Percentiles rank a stretch among this genome's conserved stretches.
Evolutionary conservation across 2,113 vertebrate species (phyloP).

Genomic region (Neogale vison): DNA sequence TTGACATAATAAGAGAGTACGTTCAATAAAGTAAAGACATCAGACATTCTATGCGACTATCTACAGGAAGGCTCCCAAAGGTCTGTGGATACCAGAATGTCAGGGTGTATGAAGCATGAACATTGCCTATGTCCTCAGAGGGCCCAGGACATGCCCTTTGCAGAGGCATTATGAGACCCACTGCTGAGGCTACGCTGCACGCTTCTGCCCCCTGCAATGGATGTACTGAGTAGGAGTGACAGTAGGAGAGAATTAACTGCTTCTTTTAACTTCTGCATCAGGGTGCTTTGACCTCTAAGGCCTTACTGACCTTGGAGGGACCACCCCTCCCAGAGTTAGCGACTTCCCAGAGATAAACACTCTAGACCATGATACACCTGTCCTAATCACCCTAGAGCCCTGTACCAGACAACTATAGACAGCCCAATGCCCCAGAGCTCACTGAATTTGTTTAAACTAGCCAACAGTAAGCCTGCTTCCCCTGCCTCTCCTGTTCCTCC

Average conservation of each 20-base stretch:
- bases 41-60: not conserved
- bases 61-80: not conserved
- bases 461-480: not conserved
- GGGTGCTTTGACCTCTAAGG: not conserved
- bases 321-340: too few relatives aligned
- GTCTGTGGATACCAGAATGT: not conserved
- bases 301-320: not conserved
- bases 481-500: too few relatives aligned
- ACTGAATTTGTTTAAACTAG: not conserved
- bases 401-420: not conserved
- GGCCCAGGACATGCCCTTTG: too few relatives aligned
- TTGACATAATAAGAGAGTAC: not conserved
- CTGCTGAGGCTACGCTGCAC: fast-evolving
- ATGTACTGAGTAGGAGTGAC: not conserved
- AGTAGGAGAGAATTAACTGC: not conserved
- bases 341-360: too few relatives aligned
- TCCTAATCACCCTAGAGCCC: not conserved
- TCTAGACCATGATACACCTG: not conserved
- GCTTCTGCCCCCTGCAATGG: too few relatives aligned
- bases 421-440: too few relatives aligned
- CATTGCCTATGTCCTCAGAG: fast-evolving
- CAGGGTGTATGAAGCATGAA: not conserved
- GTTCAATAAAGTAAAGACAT: not conserved
- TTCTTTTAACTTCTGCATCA: not conserved
- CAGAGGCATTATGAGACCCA: too few relatives aligned